phyloP scores from a whole-genome alignment of 2,888 invertebrate species.

The Amitus sp. region DNA sequence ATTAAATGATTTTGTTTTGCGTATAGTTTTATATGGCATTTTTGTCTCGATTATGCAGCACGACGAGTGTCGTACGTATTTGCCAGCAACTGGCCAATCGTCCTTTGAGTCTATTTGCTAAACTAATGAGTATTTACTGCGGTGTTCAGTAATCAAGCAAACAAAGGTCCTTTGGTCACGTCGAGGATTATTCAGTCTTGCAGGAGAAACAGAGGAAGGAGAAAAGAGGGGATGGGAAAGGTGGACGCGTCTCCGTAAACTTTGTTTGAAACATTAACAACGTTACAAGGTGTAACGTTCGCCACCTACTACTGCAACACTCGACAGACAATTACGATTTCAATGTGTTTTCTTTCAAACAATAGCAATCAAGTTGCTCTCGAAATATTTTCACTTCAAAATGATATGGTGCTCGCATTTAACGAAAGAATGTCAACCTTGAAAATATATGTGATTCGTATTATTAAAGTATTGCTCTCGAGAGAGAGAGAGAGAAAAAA shows the following conservation, averaged over 20 bases:
- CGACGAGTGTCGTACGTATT: not conserved
- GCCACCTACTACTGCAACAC: conserved; percentile 12
- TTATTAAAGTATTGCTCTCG: conserved; percentile 42
- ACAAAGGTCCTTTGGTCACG: conserved; percentile 57
- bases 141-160: conserved; percentile 55
- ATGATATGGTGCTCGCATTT: too few relatives aligned
- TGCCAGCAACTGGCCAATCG: conserved; percentile 8
- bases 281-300: conserved; percentile 18
- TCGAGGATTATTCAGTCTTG: conserved; percentile 45
- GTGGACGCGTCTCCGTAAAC: conserved; percentile 36
- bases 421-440: conserved; percentile 32
- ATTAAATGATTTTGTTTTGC: too few relatives aligned
- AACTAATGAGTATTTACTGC: conserved; percentile 56
- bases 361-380: not conserved
- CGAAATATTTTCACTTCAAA: too few relatives aligned
- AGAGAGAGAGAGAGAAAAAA: too few relatives aligned
- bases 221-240: conserved; percentile 26
- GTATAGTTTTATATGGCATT: too few relatives aligned
- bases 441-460: conserved; percentile 31
- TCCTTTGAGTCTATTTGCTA: conserved; percentile 47
- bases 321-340: conserved; percentile 3
- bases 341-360: conserved; percentile 3
- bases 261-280: conserved; percentile 37
- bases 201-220: conserved; percentile 13
- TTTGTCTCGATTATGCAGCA: too few relatives aligned